A percentile compares a stretch with the other conserved stretches of the same genome.
phyloP scores from a whole-genome alignment of 2,888 invertebrate genomes.

The Aphidoletes aphidimyza region DNA sequence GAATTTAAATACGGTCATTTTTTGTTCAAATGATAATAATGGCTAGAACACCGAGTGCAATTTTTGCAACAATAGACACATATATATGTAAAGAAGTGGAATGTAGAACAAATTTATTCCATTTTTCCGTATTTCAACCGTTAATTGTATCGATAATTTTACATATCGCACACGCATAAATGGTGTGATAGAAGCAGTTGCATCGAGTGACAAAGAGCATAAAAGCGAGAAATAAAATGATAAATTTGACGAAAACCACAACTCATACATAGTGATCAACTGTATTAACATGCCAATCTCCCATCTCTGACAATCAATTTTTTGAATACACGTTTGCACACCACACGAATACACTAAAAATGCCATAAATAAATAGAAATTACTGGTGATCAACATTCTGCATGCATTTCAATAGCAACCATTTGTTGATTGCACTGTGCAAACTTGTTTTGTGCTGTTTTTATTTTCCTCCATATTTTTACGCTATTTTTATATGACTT shows the following conservation, averaged over 20 bases:
- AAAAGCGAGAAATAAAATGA: no score
- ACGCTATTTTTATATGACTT: background rate
- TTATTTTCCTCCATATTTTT: no score
- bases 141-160: no score
- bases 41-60: no score
- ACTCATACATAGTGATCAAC: no score
- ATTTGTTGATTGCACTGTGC: background rate
- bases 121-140: no score
- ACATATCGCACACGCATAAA: no score
- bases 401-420: background rate
- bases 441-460: background rate
- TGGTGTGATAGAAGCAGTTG: no score
- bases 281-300: background rate
- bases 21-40: background rate
- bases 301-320: background rate
- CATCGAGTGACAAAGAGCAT: no score
- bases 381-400: slow-evolving; percentile 14
- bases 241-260: no score
- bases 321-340: background rate
- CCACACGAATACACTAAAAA: no score
- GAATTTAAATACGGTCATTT: no score
- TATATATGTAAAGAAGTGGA: background rate
- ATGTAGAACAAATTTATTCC: background rate
- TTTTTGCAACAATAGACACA: background rate
- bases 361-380: slow-evolving; percentile 32